Conservation (phyloP, 2,888 invertebrate species). For the Siphonodentalium dalli region DNA sequence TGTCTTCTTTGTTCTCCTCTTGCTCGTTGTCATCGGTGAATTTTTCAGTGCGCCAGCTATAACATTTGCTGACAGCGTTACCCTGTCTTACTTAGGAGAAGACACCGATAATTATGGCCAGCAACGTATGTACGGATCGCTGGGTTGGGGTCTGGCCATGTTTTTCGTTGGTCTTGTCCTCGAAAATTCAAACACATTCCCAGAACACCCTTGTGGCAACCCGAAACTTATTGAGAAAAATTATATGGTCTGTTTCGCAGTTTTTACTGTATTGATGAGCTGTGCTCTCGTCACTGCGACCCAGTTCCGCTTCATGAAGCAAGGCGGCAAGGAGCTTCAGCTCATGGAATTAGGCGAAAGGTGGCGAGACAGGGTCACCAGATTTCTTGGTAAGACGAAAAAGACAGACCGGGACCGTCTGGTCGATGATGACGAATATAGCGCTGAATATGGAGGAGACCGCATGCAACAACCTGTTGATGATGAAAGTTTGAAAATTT, state of each 20-base stretch:
- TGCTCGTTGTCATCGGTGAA: conserved; percentile 94
- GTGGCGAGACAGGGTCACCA: conserved; percentile 53
- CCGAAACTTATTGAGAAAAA: conserved; percentile 93
- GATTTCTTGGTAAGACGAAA: conserved; percentile 41
- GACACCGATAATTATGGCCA: conserved; percentile 80
- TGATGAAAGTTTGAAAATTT: conserved; percentile 69
- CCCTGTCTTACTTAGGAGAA: conserved; percentile 77
- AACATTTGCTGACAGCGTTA: conserved; percentile 79
- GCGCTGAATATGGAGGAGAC: conserved; percentile 28
- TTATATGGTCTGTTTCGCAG: conserved; percentile 97
- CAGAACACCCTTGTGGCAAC: conserved; percentile 83
- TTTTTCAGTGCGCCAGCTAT: conserved; percentile 96
- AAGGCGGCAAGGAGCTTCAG: conserved; percentile 39
- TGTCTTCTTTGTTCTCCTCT: conserved; percentile 90
- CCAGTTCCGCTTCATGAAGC: conserved; percentile 74
- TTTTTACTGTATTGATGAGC: conserved; percentile 95
- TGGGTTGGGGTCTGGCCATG: conserved; percentile 99
- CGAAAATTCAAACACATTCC: conserved; percentile 95
- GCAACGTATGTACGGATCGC: conserved; percentile 96
- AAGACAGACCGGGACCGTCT: conserved; percentile 40
- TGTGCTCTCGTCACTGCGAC: conserved; percentile 91
- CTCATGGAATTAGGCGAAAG: conserved; percentile 46
- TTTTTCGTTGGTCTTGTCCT: conserved; percentile 87
- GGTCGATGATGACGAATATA: conserved; percentile 48
- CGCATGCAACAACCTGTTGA: conserved; percentile 15